These are phyloP conservation scores for Suillia variegata DNA, from an alignment of 2,888 invertebrate genomes.

Conservation along the genomic window DNA sequence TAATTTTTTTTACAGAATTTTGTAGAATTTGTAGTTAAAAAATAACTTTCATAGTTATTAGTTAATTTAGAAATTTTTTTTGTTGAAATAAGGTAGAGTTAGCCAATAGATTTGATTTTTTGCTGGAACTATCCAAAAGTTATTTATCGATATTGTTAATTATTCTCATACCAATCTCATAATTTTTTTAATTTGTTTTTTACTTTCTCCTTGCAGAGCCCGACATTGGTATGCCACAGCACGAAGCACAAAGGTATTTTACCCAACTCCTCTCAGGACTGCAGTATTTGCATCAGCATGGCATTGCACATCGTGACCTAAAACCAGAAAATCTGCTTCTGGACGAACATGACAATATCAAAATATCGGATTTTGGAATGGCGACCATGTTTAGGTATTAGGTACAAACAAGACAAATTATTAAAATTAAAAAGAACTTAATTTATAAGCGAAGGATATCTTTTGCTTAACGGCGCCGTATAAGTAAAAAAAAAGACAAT, in stretches of 20 bases:
- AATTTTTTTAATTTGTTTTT: slow-evolving; percentile 3
- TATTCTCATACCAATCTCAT: background rate
- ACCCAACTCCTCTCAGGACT: slow-evolving; percentile 85
- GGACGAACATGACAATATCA: slow-evolving; percentile 81
- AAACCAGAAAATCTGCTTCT: slow-evolving; percentile 97
- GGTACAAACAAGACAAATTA: slow-evolving; percentile 48
- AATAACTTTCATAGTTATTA: too few species aligned
- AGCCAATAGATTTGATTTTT: too few species aligned
- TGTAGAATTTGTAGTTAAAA: too few species aligned
- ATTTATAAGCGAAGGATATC: too few species aligned
- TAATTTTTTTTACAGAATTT: too few species aligned
- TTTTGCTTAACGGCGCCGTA: background rate
- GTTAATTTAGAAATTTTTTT: too few species aligned
- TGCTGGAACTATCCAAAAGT: too few species aligned
- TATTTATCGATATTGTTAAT: too few species aligned
- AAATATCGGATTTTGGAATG: slow-evolving; percentile 97
- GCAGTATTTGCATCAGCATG: slow-evolving; percentile 84
- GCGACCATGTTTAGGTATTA: slow-evolving; percentile 82
- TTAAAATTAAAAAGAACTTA: too few species aligned
- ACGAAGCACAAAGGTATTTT: slow-evolving; percentile 85
- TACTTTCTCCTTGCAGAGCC: slow-evolving; percentile 72
- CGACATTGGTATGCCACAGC: slow-evolving; percentile 84
- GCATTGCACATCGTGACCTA: slow-evolving; percentile 92
- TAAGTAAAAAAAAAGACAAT: background rate
- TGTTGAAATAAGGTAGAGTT: too few species aligned